Conservation (phyloP, 2,113 vertebrate genomes). For the Barbus barbus region DNA sequence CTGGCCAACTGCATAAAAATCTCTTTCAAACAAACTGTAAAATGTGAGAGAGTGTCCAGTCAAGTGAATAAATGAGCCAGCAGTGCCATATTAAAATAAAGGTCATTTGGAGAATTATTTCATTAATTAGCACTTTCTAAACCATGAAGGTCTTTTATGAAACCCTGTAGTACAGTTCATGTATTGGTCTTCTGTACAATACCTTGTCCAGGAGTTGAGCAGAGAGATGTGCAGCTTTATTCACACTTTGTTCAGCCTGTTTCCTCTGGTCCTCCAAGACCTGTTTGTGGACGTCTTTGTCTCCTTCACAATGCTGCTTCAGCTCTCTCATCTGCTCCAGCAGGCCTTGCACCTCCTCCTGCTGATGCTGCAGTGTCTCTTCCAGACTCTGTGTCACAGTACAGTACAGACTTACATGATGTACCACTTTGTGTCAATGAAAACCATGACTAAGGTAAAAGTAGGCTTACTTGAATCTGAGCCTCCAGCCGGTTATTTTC, state of each 20-base stretch:
- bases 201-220: conserved; percentile 86
- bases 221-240: conserved; percentile 71
- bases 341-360: conserved; percentile 72
- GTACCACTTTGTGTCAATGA: not conserved
- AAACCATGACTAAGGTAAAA: not conserved
- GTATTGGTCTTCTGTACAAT: not conserved
- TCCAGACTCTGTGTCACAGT: conserved; percentile 79
- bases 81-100: not conserved
- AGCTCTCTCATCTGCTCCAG: conserved; percentile 77
- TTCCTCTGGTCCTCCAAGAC: conserved; percentile 76
- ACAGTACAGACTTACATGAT: not conserved
- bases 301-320: conserved; percentile 72
- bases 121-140: not conserved
- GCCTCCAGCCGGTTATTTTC: conserved; percentile 78
- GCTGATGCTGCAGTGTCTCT: conserved; percentile 74
- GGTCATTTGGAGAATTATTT: not conserved
- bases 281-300: conserved; percentile 77
- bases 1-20: not conserved
- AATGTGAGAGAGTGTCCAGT: too few relatives aligned
- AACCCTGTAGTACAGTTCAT: not conserved
- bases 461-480: conserved; percentile 78
- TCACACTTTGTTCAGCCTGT: conserved; percentile 79
- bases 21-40: not conserved
- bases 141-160: not conserved
- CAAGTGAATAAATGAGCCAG: not conserved